phyloP scores from a whole-genome alignment of 2,113 vertebrate species.

The Nothobranchius furzeri region DNA sequence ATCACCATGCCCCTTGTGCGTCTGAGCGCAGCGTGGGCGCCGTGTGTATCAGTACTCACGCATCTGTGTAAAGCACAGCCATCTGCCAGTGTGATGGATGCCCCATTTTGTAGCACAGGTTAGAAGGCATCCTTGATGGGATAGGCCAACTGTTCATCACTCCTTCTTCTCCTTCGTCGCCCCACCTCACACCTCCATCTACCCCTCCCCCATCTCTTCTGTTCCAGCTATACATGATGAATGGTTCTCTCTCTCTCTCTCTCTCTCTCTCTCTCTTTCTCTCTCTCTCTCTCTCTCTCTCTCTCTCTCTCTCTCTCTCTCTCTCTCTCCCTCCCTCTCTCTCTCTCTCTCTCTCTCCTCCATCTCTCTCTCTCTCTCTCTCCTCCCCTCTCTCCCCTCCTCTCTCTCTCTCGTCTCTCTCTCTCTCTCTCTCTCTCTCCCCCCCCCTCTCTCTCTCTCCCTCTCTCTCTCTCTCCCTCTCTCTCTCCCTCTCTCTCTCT shows the following conservation, averaged over 20 bases:
- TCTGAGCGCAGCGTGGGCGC: slow-evolving; percentile 29
- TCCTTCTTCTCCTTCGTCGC: slow-evolving; percentile 34
- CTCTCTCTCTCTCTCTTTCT: slow-evolving; percentile 33
- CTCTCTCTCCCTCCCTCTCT: slow-evolving; percentile 40
- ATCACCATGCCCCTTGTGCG: slow-evolving; percentile 33
- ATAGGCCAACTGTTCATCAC: slow-evolving; percentile 73
- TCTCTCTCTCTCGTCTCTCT: slow-evolving; percentile 44
- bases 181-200: slow-evolving; percentile 34
- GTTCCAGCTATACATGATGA: slow-evolving; percentile 60
- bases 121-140: slow-evolving; percentile 78
- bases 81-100: slow-evolving; percentile 68
- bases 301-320: slow-evolving; percentile 37
- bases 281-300: slow-evolving; percentile 43
- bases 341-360: slow-evolving; percentile 39
- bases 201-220: slow-evolving; percentile 40
- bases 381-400: no score
- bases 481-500: slow-evolving; percentile 41
- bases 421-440: slow-evolving; percentile 1
- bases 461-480: slow-evolving; percentile 44
- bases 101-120: slow-evolving; percentile 74
- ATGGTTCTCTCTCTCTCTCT: slow-evolving; percentile 50
- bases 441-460: slow-evolving; percentile 20
- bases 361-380: slow-evolving; percentile 38
- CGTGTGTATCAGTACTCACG: slow-evolving; percentile 43
- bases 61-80: slow-evolving; percentile 45